Conservation (phyloP, 2,888 invertebrate species). For the Cataglyphis rosenhaueri region DNA sequence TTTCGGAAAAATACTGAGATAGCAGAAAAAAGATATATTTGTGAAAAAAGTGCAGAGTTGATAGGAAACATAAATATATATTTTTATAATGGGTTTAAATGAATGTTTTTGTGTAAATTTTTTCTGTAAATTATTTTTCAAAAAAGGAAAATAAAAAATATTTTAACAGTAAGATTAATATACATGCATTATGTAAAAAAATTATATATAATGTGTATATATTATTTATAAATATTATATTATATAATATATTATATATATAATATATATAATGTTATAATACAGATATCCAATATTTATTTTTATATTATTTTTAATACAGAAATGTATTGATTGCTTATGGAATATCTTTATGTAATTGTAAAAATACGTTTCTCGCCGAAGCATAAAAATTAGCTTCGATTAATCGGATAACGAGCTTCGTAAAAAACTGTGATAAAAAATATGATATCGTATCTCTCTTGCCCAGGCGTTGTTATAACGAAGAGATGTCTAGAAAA, state of each 20-base stretch:
- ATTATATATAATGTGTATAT: too few species aligned
- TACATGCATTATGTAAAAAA: neutral
- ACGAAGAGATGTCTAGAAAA: slow-evolving; percentile 22
- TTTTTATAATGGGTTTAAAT: neutral
- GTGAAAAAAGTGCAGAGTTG: neutral
- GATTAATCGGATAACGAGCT: slow-evolving; percentile 19
- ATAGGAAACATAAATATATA: neutral
- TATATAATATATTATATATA: neutral
- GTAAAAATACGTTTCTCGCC: neutral
- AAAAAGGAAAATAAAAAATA: neutral
- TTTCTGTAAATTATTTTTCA: neutral
- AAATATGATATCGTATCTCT: slow-evolving; percentile 6
- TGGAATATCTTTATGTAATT: neutral
- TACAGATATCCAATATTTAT: neutral
- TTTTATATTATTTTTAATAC: slow-evolving; percentile 1
- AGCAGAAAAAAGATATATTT: neutral
- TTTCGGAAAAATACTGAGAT: slow-evolving; percentile 26
- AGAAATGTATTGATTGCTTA: neutral
- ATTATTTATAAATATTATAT: neutral
- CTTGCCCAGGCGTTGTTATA: neutral
- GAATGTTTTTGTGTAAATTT: neutral
- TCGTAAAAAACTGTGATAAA: slow-evolving; percentile 15
- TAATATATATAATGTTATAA: neutral
- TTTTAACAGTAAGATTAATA: neutral
- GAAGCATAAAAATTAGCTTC: neutral